Conservation (phyloP, 2,797 vertebrate genomes). For the Phataginus tetradactyla region DNA sequence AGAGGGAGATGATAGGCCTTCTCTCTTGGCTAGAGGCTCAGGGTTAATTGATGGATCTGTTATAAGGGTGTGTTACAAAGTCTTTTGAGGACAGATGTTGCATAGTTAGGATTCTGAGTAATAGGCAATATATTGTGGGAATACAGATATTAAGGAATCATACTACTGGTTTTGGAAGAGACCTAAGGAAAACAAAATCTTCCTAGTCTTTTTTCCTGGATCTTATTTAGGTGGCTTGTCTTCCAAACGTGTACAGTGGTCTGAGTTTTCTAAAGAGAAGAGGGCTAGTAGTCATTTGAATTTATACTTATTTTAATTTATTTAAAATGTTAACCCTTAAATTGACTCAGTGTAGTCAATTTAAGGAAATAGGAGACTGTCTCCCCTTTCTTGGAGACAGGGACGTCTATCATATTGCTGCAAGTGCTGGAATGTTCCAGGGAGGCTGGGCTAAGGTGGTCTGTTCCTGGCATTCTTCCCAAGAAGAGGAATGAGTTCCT, state of each 20-base stretch:
- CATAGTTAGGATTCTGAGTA: neutral
- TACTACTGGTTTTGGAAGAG: neutral
- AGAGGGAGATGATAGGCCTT: neutral
- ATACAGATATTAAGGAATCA: neutral
- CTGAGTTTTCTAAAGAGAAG: neutral
- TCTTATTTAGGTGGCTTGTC: neutral
- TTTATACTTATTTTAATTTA: neutral
- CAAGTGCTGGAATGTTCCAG: neutral
- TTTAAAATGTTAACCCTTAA: neutral
- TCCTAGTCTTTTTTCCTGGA: neutral
- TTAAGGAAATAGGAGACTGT: neutral
- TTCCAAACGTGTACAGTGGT: neutral
- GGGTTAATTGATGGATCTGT: neutral
- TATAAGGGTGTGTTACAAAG: neutral
- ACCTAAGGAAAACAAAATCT: neutral
- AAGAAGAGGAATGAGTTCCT: neutral
- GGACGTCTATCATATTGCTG: neutral
- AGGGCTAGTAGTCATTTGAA: neutral
- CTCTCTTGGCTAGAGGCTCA: neutral
- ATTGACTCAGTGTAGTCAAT: neutral
- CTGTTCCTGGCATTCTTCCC: neutral
- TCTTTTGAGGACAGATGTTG: neutral
- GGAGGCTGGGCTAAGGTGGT: neutral
- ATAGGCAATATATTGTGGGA: neutral
- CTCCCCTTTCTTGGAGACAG: neutral